phyloP scores from a whole-genome alignment of 1,140 invertebrate species.

The Diabrotica virgifera region DNA sequence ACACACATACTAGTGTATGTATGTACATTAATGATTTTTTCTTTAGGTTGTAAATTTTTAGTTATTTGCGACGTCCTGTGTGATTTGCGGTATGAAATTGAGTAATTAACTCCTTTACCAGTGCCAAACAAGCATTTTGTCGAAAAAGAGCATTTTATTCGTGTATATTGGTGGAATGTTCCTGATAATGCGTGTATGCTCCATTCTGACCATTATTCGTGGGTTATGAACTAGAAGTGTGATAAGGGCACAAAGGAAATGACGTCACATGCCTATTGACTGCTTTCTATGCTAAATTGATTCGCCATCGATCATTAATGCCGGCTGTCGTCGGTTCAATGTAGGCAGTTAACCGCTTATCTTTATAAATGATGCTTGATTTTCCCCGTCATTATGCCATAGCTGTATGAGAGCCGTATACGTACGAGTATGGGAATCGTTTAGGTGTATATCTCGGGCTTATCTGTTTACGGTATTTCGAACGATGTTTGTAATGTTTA shows the following conservation, averaged over 20 bases:
- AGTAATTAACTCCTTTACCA: background rate
- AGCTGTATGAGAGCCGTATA: background rate
- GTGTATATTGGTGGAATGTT: background rate
- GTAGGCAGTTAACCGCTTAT: conserved; percentile 39
- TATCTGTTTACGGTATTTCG: conserved; percentile 2
- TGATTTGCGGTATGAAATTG: background rate
- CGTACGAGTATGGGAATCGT: background rate
- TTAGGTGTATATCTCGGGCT: background rate
- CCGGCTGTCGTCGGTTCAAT: conserved; percentile 36
- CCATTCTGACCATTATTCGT: conserved; percentile 47
- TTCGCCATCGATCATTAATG: conserved; percentile 48
- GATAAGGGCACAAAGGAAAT: conserved; percentile 48
- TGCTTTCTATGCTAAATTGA: conserved; percentile 46
- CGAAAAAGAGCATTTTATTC: background rate
- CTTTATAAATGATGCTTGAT: conserved; percentile 44
- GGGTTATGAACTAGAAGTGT: conserved; percentile 49
- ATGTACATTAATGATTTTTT: no score
- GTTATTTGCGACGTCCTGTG: background rate
- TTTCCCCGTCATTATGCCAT: conserved; percentile 16
- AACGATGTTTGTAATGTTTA: background rate
- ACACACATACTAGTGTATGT: no score
- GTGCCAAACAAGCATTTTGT: background rate
- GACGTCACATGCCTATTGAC: conserved; percentile 48
- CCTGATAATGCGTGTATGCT: conserved; percentile 25
- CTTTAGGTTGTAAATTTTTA: no score